These are phyloP conservation scores for Spinus pinus DNA, from an alignment of 2,797 vertebrate species.

Conservation along the genomic window DNA sequence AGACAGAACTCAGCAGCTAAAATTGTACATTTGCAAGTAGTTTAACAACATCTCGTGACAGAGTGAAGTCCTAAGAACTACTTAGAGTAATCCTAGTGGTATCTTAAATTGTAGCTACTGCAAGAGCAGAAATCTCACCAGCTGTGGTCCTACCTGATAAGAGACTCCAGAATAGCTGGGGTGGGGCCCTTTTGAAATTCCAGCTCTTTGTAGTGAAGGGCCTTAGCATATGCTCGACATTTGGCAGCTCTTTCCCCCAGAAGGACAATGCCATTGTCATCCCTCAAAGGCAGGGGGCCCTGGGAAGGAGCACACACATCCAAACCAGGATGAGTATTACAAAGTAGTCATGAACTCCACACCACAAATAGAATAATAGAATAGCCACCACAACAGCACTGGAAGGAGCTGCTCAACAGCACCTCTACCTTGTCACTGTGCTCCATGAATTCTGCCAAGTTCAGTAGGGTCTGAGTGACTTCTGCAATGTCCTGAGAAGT, in stretches of 20 bases:
- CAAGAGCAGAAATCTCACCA: background rate
- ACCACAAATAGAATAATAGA: background rate
- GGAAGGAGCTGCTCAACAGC: background rate
- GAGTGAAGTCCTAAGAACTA: background rate
- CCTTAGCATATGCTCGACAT: conserved; percentile 96
- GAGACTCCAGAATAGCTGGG: conserved; percentile 93
- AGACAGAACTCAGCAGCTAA: background rate
- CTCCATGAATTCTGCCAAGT: conserved; percentile 99
- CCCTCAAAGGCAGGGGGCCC: conserved; percentile 93
- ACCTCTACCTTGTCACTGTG: conserved; percentile 95
- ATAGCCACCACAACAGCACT: background rate
- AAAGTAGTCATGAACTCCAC: background rate
- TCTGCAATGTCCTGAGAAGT: conserved; percentile 98
- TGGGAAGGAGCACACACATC: conserved; percentile 41
- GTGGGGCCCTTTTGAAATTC: conserved; percentile 97
- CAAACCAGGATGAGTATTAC: background rate
- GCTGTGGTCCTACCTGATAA: conserved; percentile 89
- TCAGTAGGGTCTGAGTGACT: conserved; percentile 96
- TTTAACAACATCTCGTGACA: background rate
- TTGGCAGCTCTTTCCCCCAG: conserved; percentile 96
- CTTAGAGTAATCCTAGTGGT: background rate
- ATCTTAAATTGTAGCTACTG: background rate
- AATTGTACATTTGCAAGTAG: background rate
- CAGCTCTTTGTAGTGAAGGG: conserved; percentile 97
- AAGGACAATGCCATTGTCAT: conserved; percentile 96